Evolutionary conservation across 1,140 invertebrate genomes (phyloP).

Genomic region (Linepithema humile): DNA sequence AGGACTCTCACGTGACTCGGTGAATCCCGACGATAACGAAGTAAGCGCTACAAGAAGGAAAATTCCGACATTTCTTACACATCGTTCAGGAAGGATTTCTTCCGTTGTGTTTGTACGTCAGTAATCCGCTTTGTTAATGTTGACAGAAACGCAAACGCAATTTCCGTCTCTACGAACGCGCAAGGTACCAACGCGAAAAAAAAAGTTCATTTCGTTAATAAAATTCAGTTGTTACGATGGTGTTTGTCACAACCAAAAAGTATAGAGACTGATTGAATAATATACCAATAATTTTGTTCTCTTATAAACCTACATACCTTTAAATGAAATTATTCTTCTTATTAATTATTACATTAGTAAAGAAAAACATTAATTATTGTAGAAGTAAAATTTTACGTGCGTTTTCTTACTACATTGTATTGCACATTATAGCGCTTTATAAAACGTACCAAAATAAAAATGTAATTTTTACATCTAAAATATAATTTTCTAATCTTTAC

Average conservation of each 20-base stretch:
- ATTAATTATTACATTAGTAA: neutral
- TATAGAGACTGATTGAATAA: neutral
- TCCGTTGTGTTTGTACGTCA: neutral
- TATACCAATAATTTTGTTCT: neutral
- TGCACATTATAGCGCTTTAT: neutral
- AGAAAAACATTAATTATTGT: neutral
- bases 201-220: conserved; percentile 22
- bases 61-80: conserved; percentile 31
- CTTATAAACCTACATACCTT: neutral
- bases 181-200: neutral
- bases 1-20: neutral
- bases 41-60: conserved; percentile 11
- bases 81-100: conserved; percentile 10
- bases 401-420: neutral
- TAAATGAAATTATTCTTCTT: neutral
- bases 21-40: conserved; percentile 20
- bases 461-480: no score
- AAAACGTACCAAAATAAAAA: no score
- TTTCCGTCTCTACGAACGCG: neutral
- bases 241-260: neutral
- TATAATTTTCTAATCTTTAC: no score
- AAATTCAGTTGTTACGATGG: neutral
- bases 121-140: conserved; percentile 43
- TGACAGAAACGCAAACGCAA: conserved; percentile 27
- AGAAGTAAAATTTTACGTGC: neutral